Evolutionary conservation across 2,797 vertebrate species (phyloP).

Genomic region (Avahi laniger): DNA sequence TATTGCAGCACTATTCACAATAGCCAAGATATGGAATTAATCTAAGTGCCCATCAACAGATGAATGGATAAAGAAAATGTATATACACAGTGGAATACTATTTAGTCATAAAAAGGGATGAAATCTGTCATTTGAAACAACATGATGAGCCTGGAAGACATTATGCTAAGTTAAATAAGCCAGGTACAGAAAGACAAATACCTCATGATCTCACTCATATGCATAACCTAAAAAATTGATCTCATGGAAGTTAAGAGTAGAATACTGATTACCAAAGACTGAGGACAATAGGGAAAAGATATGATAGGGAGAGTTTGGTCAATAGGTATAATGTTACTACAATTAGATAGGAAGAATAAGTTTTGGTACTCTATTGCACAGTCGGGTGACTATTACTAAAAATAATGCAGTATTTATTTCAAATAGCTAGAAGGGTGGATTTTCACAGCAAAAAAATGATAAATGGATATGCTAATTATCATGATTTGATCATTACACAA

Average conservation of each 20-base stretch:
- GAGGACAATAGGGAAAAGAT: background rate
- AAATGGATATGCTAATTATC: background rate
- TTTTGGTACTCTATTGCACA: background rate
- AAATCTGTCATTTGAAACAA: background rate
- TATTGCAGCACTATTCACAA: background rate
- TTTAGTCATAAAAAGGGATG: background rate
- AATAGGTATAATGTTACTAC: background rate
- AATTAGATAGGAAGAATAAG: background rate
- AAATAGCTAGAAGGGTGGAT: background rate
- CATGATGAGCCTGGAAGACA: background rate
- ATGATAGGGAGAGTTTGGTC: background rate
- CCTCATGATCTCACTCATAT: background rate
- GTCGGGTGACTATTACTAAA: background rate
- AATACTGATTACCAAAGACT: background rate
- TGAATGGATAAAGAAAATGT: background rate
- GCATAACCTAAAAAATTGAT: background rate
- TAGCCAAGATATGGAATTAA: background rate
- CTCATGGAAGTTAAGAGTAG: background rate
- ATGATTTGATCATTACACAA: background rate
- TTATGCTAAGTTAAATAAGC: background rate
- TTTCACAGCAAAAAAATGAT: background rate
- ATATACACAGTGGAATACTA: background rate
- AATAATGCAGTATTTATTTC: background rate
- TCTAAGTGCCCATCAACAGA: background rate
- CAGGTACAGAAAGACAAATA: background rate